Evolutionary conservation across 1,140 invertebrate species (phyloP), one percentile per base, ranked within the genome.

Genomic region (Caenorhabditis tropicalis): DNA sequence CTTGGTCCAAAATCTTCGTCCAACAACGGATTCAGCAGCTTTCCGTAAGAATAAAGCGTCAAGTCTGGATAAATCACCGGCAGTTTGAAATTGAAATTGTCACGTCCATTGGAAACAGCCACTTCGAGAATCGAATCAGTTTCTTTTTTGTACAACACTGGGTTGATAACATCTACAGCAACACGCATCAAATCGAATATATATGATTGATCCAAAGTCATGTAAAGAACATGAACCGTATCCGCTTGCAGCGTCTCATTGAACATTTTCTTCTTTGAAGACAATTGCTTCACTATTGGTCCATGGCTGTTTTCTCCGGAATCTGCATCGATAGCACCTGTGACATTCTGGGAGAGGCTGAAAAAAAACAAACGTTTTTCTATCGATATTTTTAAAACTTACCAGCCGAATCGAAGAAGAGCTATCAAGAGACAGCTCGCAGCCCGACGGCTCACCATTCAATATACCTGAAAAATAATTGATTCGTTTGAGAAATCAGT

Each of bases 31-130:
- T 74, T 74, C 6, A 74, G 65, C 15, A 74, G 36, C 19, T 74
- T 74, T 74, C 65, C 65, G 15, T 39, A 39, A 21, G 65, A 19
- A n/a, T 74, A 74, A 10, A 74, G 29, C 10, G 33, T 46, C 65
- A 46, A 43, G 12, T 74, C 19, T n/a, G 65, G 33, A 74, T 39
- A 74, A 10, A 74, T 15, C 3, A 46, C n/a, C 4, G 65, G 65
- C 7, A 74, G 65, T 24, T 74, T 74, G 10, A 74, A 12, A 10
- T 36, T 19, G n/a, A 74, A 74, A 46, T 31, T 74, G 12, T 74
- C 65, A 43, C 65, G 65, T 21, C 65, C 65, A 74, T 74, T 74
- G 2, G 65, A 74, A 24, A 74, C 65, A 36, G 65, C 27, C 0
- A 74, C 33, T 46, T 74, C 65, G 12, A 74, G 65, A 12, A 74